phyloP scores from a whole-genome alignment of 1,140 invertebrate species.

The Venustaconcha ellipsiformis region DNA sequence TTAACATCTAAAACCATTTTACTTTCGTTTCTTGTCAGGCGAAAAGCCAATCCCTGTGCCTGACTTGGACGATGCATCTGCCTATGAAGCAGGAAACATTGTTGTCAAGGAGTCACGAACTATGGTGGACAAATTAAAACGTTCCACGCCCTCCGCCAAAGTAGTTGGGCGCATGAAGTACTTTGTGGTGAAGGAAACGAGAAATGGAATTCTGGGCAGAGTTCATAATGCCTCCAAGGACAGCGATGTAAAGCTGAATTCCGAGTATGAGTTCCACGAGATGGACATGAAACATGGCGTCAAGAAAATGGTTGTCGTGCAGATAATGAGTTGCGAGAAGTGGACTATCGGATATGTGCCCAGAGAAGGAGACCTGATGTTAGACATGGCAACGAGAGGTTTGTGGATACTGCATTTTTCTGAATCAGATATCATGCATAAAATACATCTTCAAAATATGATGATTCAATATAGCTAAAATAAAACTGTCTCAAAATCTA shows the following conservation, averaged over 20 bases:
- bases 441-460: too few relatives aligned
- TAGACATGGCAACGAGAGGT: slow-evolving; percentile 18
- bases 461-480: too few relatives aligned
- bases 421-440: too few relatives aligned
- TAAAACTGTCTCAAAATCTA: too few relatives aligned
- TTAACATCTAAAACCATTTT: too few relatives aligned
- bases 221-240: slow-evolving; percentile 3
- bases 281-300: slow-evolving; percentile 22
- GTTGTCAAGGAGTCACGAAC: slow-evolving; percentile 11
- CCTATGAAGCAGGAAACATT: slow-evolving; percentile 17
- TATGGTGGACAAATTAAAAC: slow-evolving; percentile 13
- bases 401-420: too few relatives aligned
- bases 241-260: slow-evolving; percentile 1
- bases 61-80: slow-evolving; percentile 13
- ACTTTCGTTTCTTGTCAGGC: slow-evolving; percentile 1
- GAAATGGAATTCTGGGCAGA: slow-evolving; percentile 12
- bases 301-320: slow-evolving; percentile 19
- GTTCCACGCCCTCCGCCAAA: slow-evolving; percentile 7
- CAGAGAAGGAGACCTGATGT: slow-evolving; percentile 9
- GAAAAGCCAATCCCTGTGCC: slow-evolving; percentile 18
- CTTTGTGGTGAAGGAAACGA: slow-evolving; percentile 1
- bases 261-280: slow-evolving; percentile 25
- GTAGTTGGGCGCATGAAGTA: slow-evolving; percentile 14
- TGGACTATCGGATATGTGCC: slow-evolving; percentile 19
- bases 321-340: slow-evolving; percentile 19